These are phyloP conservation scores for Peromyscus leucopus DNA, from an alignment of 2,113 vertebrate genomes.

Conservation along the genomic window DNA sequence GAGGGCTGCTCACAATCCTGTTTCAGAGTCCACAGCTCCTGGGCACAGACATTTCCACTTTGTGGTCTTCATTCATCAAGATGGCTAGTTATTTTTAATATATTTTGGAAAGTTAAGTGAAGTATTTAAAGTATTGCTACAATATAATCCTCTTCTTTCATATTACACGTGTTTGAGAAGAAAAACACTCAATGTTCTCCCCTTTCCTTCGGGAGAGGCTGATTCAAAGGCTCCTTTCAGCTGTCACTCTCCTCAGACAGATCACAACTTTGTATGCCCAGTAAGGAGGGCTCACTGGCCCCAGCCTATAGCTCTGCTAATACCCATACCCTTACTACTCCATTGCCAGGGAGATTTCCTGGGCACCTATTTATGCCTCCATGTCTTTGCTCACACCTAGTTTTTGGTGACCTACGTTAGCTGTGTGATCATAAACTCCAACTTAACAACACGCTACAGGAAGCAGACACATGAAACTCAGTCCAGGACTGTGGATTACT, in stretches of 20 bases:
- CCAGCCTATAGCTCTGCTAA: not conserved
- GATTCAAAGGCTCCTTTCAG: not conserved
- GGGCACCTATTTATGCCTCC: not conserved
- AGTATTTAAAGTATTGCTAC: not conserved
- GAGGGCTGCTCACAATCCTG: not conserved
- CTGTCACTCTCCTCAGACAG: not conserved
- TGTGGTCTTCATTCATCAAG: not conserved
- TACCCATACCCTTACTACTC: not conserved
- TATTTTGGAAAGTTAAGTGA: constrained; percentile 24
- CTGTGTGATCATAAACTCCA: not conserved
- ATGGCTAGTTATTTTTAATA: constrained; percentile 12
- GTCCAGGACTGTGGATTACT: not conserved
- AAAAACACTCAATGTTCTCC: not conserved
- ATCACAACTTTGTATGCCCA: not conserved
- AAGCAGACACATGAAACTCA: not conserved
- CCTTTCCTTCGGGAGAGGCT: not conserved
- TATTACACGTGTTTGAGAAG: not conserved
- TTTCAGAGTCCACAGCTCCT: constrained; percentile 5
- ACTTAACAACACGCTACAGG: not conserved
- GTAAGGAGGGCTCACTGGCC: not conserved
- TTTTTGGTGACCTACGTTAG: not conserved
- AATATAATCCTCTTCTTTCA: not conserved
- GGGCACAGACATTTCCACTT: not conserved
- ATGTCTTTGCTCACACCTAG: not conserved
- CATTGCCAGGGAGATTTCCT: not conserved